These are phyloP conservation scores for Dicyrtoma fusca DNA, from an alignment of 2,888 invertebrate species.

Conservation along the genomic window DNA sequence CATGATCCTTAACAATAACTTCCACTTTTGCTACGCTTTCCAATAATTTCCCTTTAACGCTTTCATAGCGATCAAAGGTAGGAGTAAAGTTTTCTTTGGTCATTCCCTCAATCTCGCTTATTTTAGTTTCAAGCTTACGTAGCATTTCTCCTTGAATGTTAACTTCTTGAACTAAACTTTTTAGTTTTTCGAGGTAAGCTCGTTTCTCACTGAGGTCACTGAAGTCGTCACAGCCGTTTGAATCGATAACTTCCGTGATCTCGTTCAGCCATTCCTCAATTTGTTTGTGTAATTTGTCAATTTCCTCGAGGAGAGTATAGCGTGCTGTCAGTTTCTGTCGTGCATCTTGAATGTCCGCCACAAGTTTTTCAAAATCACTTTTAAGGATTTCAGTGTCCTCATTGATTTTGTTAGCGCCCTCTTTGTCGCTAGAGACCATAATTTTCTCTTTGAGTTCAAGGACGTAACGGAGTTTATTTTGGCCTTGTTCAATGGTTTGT, in stretches of 20 bases:
- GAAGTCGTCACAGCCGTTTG: conserved; percentile 69
- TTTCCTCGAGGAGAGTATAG: conserved; percentile 80
- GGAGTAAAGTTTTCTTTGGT: conserved; percentile 68
- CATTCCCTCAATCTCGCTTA: conserved; percentile 71
- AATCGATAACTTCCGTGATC: conserved; percentile 79
- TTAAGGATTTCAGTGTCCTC: conserved; percentile 88
- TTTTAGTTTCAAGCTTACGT: conserved; percentile 73
- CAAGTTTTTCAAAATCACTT: conserved; percentile 84
- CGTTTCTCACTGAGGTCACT: conserved; percentile 91
- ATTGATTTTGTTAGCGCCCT: conserved; percentile 84
- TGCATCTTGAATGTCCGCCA: conserved; percentile 78
- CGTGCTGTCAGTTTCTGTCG: conserved; percentile 74
- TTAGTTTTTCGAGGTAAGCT: conserved; percentile 84
- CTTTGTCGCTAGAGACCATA: conserved; percentile 86
- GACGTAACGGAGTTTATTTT: conserved; percentile 80
- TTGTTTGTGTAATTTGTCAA: conserved; percentile 75
- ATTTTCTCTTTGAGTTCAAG: conserved; percentile 90
- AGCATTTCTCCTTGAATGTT: conserved; percentile 77
- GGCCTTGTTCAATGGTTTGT: conserved; percentile 90
- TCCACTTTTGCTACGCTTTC: conserved; percentile 64
- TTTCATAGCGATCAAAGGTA: conserved; percentile 72
- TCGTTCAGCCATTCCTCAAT: conserved; percentile 87
- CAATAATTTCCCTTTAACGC: conserved; percentile 64
- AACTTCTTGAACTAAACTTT: conserved; percentile 79
- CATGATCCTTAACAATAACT: conserved; percentile 82